Evolutionary conservation across 2,113 vertebrate genomes (phyloP).

Genomic region (Clarias magur): DNA sequence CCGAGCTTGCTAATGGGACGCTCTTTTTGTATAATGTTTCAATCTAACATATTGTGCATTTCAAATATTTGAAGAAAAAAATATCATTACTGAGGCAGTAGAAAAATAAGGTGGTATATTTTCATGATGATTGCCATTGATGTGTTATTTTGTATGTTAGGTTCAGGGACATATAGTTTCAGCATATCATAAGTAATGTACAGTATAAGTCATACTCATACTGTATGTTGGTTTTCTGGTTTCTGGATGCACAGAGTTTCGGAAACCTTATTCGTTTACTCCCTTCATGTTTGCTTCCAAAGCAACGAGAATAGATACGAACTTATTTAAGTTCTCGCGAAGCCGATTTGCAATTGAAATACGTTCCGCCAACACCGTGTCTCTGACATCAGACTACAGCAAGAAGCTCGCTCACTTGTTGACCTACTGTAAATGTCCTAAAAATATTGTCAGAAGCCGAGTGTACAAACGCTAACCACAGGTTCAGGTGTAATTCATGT

Average conservation of each 20-base stretch:
- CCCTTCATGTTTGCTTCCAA: slow-evolving; percentile 34
- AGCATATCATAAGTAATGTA: neutral
- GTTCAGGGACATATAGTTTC: neutral
- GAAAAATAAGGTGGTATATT: neutral
- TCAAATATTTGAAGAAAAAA: neutral
- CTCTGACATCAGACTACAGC: slow-evolving; percentile 48
- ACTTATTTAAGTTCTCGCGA: slow-evolving; percentile 42
- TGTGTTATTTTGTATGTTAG: too few species aligned
- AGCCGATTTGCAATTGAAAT: slow-evolving; percentile 61
- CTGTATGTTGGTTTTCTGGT: neutral
- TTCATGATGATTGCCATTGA: neutral
- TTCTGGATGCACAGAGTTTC: neutral
- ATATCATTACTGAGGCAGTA: neutral
- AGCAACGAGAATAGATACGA: slow-evolving; percentile 34
- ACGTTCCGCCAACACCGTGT: slow-evolving; percentile 38
- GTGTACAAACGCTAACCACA: neutral
- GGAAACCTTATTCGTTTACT: slow-evolving; percentile 13
- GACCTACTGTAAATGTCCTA: neutral
- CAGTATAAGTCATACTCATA: neutral
- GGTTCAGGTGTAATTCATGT: neutral
- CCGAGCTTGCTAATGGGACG: neutral
- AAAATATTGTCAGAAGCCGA: neutral
- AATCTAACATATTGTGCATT: neutral
- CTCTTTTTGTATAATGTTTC: neutral
- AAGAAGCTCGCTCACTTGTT: slow-evolving; percentile 16